phyloP scores from a whole-genome alignment of 2,888 invertebrate species.

The Eupithecia abbreviata region DNA sequence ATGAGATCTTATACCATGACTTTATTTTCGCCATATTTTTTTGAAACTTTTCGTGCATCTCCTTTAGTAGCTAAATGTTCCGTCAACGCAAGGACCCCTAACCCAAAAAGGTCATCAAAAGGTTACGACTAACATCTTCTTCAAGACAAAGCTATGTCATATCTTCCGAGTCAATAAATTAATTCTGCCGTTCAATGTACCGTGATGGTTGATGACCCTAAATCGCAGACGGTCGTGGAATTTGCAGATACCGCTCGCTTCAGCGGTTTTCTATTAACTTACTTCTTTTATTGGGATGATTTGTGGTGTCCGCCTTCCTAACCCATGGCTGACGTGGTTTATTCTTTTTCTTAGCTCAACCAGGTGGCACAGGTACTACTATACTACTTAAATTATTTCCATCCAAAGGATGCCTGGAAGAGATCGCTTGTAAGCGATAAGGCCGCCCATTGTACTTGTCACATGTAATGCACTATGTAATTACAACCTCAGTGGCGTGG shows the following conservation, averaged over 20 bases:
- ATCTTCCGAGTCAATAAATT: conserved; percentile 59
- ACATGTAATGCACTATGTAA: too few relatives aligned
- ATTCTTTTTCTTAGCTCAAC: neutral
- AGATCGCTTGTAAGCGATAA: too few relatives aligned
- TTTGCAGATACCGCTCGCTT: conserved; percentile 51
- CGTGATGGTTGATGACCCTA: conserved; percentile 58
- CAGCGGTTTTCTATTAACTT: conserved; percentile 49
- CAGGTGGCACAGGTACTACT: neutral
- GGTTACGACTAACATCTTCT: conserved; percentile 23
- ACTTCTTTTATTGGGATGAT: conserved; percentile 36
- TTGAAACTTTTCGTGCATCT: neutral
- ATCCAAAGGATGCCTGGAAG: too few relatives aligned
- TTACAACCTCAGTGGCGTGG: too few relatives aligned
- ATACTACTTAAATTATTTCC: too few relatives aligned
- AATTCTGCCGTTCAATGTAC: conserved; percentile 58
- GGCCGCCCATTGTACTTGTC: too few relatives aligned
- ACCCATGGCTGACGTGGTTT: neutral
- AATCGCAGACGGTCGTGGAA: conserved; percentile 56
- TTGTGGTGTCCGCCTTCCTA: neutral
- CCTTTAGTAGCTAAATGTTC: neutral
- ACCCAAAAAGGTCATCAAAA: neutral
- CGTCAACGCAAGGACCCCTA: neutral
- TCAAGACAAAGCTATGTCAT: conserved; percentile 48
- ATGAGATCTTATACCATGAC: neutral
- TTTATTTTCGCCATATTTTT: neutral